phyloP scores from a whole-genome alignment of 2,113 vertebrate genomes.

The Phrynosoma blainvillii region DNA sequence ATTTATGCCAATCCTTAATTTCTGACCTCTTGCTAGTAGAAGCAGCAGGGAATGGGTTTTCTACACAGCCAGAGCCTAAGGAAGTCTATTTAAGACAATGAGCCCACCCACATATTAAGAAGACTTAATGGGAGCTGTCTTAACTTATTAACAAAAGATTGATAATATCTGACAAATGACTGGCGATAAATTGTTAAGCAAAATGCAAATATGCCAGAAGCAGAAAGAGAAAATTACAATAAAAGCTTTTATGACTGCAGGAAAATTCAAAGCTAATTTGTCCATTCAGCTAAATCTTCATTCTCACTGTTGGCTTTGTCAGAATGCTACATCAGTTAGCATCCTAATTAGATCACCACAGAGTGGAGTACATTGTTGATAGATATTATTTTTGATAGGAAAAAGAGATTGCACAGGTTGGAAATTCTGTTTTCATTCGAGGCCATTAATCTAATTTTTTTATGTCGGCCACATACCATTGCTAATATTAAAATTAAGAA shows the following conservation, averaged over 20 bases:
- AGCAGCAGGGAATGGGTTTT: not conserved
- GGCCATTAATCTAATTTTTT: slow-evolving; percentile 25
- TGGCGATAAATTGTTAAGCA: slow-evolving; percentile 69
- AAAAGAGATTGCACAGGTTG: slow-evolving; percentile 34
- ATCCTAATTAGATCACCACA: slow-evolving; percentile 64
- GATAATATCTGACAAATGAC: slow-evolving; percentile 74
- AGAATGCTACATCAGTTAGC: slow-evolving; percentile 58
- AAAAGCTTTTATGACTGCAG: slow-evolving; percentile 76
- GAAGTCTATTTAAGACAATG: not conserved
- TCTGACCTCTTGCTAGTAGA: not conserved
- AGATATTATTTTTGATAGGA: slow-evolving; percentile 40
- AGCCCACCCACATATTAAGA: slow-evolving; percentile 34
- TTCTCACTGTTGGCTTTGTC: slow-evolving; percentile 56
- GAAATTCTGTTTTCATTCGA: slow-evolving; percentile 7
- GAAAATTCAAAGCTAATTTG: slow-evolving; percentile 79
- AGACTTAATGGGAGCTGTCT: slow-evolving; percentile 57
- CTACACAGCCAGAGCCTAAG: slow-evolving; percentile 14
- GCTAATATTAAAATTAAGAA: not conserved
- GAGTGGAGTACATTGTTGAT: slow-evolving; percentile 14
- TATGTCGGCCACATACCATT: not conserved
- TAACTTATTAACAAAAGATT: slow-evolving; percentile 69
- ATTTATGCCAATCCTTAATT: not conserved
- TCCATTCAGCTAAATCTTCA: slow-evolving; percentile 68
- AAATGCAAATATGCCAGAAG: slow-evolving; percentile 77
- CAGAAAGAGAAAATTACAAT: slow-evolving; percentile 78